A percentile compares a stretch with the other conserved stretches of the same genome.
These are phyloP conservation scores for Anoura caudifer DNA, from an alignment of 2,113 vertebrate genomes.

Conservation along the genomic window DNA sequence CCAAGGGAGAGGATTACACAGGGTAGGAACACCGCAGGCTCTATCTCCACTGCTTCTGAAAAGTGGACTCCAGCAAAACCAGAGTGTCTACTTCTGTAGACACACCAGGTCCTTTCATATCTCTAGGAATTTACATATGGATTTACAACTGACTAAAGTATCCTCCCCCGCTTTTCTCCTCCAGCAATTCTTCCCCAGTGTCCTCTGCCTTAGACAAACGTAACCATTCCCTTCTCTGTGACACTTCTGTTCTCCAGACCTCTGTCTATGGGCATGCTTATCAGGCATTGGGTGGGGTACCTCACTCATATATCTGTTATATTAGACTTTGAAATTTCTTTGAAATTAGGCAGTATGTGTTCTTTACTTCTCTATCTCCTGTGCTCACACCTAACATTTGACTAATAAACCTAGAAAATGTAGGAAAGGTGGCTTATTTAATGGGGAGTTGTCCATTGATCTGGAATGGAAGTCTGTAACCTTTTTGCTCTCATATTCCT, in stretches of 20 bases:
- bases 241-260: background rate
- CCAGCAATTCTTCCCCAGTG: background rate
- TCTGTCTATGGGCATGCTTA: background rate
- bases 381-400: background rate
- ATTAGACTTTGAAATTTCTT: background rate
- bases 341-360: background rate
- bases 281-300: background rate
- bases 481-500: background rate
- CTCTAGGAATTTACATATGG: background rate
- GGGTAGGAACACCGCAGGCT: background rate
- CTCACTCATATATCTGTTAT: background rate
- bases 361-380: background rate
- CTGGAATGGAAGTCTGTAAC: background rate
- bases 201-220: background rate
- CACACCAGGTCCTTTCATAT: background rate
- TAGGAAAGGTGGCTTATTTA: background rate
- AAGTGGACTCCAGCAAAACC: background rate
- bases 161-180: background rate
- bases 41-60: background rate
- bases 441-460: background rate
- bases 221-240: background rate
- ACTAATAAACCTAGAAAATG: background rate
- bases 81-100: background rate
- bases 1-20: background rate
- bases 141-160: background rate